phyloP scores from a whole-genome alignment of 2,888 invertebrate genomes.

The Suillia variegata region DNA sequence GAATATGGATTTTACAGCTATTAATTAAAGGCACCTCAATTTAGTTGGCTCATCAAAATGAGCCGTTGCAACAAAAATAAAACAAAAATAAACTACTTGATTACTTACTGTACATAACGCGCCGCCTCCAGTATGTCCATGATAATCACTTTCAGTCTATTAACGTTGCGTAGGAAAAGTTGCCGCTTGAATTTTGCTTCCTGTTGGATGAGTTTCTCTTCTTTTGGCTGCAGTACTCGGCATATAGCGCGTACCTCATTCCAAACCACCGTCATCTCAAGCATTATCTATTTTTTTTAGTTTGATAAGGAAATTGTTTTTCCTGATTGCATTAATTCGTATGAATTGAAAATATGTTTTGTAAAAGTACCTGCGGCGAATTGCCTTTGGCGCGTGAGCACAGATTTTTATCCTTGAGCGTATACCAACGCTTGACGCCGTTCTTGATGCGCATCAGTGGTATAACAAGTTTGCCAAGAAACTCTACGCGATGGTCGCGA shows the following conservation, averaged over 20 bases:
- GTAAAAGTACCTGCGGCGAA: conserved; percentile 70
- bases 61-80: conserved; percentile 79
- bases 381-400: conserved; percentile 89
- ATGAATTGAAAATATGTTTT: too few species aligned
- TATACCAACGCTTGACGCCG: conserved; percentile 94
- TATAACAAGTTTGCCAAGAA: conserved; percentile 89
- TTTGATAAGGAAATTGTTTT: background rate
- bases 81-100: too few species aligned
- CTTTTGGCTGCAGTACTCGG: conserved; percentile 91
- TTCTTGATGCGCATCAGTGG: conserved; percentile 85
- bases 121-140: conserved; percentile 88
- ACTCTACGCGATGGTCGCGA: conserved; percentile 96
- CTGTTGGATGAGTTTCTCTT: conserved; percentile 92
- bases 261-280: conserved; percentile 92
- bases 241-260: conserved; percentile 91
- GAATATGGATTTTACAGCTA: too few species aligned
- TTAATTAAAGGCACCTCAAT: background rate
- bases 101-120: conserved; percentile 85
- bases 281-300: conserved; percentile 66
- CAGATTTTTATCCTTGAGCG: conserved; percentile 94
- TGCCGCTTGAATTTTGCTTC: conserved; percentile 96
- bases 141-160: conserved; percentile 87
- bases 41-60: conserved; percentile 48
- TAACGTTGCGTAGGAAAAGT: conserved; percentile 90
- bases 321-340: background rate